Base-by-base conservation (phyloP, 2,888 invertebrate genomes). In the Cheilosia variabilis region DNA sequence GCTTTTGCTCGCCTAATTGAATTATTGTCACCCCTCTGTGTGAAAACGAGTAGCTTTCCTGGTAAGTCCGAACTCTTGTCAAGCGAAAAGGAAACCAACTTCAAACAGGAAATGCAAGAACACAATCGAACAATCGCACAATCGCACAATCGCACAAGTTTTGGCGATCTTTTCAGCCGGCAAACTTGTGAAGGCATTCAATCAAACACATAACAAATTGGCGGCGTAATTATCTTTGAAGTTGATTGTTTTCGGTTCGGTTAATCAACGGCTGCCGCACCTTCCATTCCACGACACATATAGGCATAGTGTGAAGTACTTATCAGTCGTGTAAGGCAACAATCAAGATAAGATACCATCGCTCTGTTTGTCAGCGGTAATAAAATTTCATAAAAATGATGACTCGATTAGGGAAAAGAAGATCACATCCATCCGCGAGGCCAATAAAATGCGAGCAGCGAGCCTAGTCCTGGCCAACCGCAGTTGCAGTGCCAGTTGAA, bases 161-260 rank as follows among this genome's bases (percentile, higher is more conserved):
- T 75, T 55, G 71, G 71, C 66, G 53, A 63, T 71, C 65, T 65
- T 43, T 71, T 31, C 10, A 6, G 63, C 53, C 86, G 81, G 81
- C 62, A 57, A 31, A 53, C 63, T 81, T 86, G 71, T 86, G 86
- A 81, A 72, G 81, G 66, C 68, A 77, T 76, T 81, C 81, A 86
- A 86, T 86, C 86, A 86, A 86, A 86, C 81, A 81, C 41, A 68
- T 62, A 77, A 91, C 92, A 91, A 91, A 92, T 92, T 91, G 92
- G 89, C 91, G 91, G 91, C 89, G 75, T 88, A 90, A 89, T 88
- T 83, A 88, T 83, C 88, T 91, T 91, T 91, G 91, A 91, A 88
- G 90, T 91, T 91, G 91, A 90, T 90, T 91, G 90, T 91, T 90
- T 89, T 88, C 88, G 88, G 91, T 88, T 89, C 90, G 75, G 84